Evolutionary conservation across 2,113 vertebrate species (phyloP), one percentile per base, ranked within the genome.

Genomic region (Naja naja): DNA sequence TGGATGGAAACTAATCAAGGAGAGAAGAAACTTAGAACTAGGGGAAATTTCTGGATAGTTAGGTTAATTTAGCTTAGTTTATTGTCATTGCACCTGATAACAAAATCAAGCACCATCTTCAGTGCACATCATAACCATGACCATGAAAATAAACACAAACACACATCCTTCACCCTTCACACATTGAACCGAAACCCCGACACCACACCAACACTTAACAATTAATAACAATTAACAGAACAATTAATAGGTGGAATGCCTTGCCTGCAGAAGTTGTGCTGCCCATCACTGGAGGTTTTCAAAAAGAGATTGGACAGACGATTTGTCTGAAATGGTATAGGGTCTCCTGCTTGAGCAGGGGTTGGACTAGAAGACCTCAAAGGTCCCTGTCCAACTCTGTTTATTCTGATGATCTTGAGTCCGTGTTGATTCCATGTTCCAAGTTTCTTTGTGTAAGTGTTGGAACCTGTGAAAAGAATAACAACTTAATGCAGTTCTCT

Each of bases 261-360:
- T 5, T n/a, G 30, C 27, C 30, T 69, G 0, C 30, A 16, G 60
- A 69, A 69, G 30, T 5, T 5, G 60, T 69, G 4, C 1, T n/a
- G 27, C 60, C 2, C 60, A 69, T 2, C 30, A n/a, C 0, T n/a
- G 30, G 11, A 69, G 0, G 0, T 0, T 0, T 69, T 69, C 0
- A 69, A 69, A 4, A 69, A 64, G 27, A 64, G 1, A 4, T 5
- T 69, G 30, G 60, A n/a, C 4, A 69, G 4, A 9, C 1, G 11
- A 5, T 0, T 69, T 5, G 11, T n/a, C 60, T 5, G 12, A 0
- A n/a, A n/a, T 5, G 10, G 1, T 14, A 0, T n/a, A 64, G 47
- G 1, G 30, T n/a, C 0, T n/a, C 11, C 60, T 69, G 27, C 4
- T 1, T 5, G 30, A 69, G 4, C 60, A 69, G 4, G 11, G 60